Evolutionary conservation across 2,888 invertebrate genomes (phyloP).

Genomic region (Drosophila falleni): DNA sequence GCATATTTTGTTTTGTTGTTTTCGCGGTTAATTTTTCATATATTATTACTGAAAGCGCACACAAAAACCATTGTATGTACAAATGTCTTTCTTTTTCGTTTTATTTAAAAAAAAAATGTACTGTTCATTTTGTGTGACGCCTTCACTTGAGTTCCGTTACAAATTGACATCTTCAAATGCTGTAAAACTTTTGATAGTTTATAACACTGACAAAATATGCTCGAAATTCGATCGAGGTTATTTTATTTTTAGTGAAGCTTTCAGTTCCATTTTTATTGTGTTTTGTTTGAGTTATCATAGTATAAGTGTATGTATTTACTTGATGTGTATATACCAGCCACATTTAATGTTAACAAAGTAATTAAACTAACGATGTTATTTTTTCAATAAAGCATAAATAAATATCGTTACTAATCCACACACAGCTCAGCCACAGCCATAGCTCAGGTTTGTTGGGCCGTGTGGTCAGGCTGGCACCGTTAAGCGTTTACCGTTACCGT

Average conservation of each 20-base stretch:
- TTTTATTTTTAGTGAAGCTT: slow-evolving; percentile 6
- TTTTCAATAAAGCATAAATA: slow-evolving; percentile 61
- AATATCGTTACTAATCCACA: slow-evolving; percentile 61
- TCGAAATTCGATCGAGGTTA: neutral
- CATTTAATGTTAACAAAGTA: slow-evolving; percentile 48
- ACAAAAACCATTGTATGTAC: no score
- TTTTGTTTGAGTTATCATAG: slow-evolving; percentile 5
- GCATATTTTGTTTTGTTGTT: neutral
- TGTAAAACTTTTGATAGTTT: neutral
- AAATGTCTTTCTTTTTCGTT: neutral
- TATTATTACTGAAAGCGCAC: neutral
- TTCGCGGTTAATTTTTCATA: neutral
- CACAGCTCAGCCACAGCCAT: slow-evolving; percentile 70
- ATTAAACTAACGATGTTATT: slow-evolving; percentile 57
- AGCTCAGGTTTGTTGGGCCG: slow-evolving; percentile 67
- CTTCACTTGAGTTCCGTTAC: neutral
- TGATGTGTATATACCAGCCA: slow-evolving; percentile 21
- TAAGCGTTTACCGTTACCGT: slow-evolving; percentile 45
- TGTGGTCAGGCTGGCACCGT: slow-evolving; percentile 62
- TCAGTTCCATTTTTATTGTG: slow-evolving; percentile 27
- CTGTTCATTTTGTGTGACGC: neutral
- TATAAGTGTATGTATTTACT: slow-evolving; percentile 39
- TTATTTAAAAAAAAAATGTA: neutral
- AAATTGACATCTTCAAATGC: neutral
- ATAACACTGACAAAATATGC: neutral